A percentile compares a stretch with the other conserved stretches of the same genome.
These are phyloP conservation scores for Paedocypris micromegethes DNA, from an alignment of 2,797 vertebrate species.

Conservation along the genomic window DNA sequence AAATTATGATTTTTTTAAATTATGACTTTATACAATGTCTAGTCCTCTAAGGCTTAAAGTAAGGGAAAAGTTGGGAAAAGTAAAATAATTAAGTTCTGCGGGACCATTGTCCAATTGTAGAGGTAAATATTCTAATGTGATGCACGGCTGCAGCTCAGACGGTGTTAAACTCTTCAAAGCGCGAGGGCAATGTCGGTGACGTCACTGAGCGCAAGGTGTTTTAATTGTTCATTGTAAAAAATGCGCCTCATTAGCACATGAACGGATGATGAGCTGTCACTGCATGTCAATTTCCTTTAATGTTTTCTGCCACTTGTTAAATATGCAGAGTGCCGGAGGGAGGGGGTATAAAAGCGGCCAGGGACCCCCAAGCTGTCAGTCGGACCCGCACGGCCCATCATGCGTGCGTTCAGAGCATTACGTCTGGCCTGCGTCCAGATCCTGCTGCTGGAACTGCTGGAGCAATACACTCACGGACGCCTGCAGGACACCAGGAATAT, in stretches of 20 bases:
- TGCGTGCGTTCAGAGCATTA: slow-evolving; percentile 58
- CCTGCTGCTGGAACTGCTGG: slow-evolving; percentile 55
- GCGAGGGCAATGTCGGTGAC: neutral
- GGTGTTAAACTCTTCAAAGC: slow-evolving; percentile 25
- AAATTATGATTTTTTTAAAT: too few relatives aligned
- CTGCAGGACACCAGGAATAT: slow-evolving; percentile 39
- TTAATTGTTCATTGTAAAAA: slow-evolving; percentile 58
- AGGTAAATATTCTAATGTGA: too few relatives aligned
- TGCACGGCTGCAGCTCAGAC: neutral
- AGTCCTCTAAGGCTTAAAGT: too few relatives aligned
- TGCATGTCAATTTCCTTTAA: slow-evolving; percentile 74
- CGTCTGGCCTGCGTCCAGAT: slow-evolving; percentile 54
- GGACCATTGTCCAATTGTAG: too few relatives aligned
- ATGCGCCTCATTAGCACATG: slow-evolving; percentile 68
- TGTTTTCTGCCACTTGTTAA: slow-evolving; percentile 73
- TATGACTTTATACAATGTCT: too few relatives aligned
- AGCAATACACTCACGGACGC: slow-evolving; percentile 14
- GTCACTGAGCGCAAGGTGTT: slow-evolving; percentile 40
- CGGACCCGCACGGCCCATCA: slow-evolving; percentile 48
- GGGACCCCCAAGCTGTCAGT: slow-evolving; percentile 63
- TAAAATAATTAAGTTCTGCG: too few relatives aligned
- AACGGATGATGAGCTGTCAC: slow-evolving; percentile 75
- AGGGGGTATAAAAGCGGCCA: slow-evolving; percentile 64
- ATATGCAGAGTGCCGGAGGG: slow-evolving; percentile 52
- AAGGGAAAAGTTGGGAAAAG: too few relatives aligned